Conservation (phyloP, 2,113 vertebrate species). For the Candoia aspera region DNA sequence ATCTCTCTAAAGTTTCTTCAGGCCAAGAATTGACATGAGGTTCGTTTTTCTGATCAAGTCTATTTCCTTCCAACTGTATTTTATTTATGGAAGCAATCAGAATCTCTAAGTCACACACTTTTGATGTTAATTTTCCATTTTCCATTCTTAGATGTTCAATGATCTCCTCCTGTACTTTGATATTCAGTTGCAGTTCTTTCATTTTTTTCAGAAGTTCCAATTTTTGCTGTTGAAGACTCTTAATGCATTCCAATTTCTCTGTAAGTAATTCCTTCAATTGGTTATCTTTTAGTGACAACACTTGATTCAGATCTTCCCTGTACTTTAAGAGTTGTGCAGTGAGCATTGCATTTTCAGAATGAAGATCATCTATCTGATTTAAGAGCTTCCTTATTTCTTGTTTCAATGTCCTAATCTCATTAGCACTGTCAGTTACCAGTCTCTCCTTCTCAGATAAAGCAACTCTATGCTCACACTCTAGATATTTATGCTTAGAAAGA, state of each 20-base stretch:
- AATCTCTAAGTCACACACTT: slow-evolving; percentile 70
- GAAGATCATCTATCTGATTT: slow-evolving; percentile 85
- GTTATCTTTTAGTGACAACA: slow-evolving; percentile 86
- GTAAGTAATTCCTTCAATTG: slow-evolving; percentile 85
- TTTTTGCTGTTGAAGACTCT: slow-evolving; percentile 81
- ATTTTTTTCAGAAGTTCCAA: slow-evolving; percentile 68
- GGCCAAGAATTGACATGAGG: neutral
- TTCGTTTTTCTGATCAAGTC: slow-evolving; percentile 44
- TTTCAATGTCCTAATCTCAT: slow-evolving; percentile 75
- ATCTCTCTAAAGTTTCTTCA: slow-evolving; percentile 55
- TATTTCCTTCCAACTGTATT: slow-evolving; percentile 61
- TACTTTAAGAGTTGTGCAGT: slow-evolving; percentile 86
- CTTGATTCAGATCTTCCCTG: slow-evolving; percentile 87
- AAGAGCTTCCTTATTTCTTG: slow-evolving; percentile 77
- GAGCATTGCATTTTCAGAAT: slow-evolving; percentile 90
- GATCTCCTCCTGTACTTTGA: slow-evolving; percentile 64
- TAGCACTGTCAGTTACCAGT: slow-evolving; percentile 63
- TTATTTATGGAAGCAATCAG: slow-evolving; percentile 68
- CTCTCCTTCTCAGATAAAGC: slow-evolving; percentile 66
- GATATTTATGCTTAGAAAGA: slow-evolving; percentile 72
- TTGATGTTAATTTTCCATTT: slow-evolving; percentile 69
- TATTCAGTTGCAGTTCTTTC: slow-evolving; percentile 64
- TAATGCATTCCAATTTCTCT: slow-evolving; percentile 83
- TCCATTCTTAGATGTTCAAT: slow-evolving; percentile 62
- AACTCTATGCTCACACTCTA: slow-evolving; percentile 70